A percentile compares a stretch with the other conserved stretches of the same genome.
Conservation (phyloP, 2,113 vertebrate genomes). For the Ceyx margarethae region DNA sequence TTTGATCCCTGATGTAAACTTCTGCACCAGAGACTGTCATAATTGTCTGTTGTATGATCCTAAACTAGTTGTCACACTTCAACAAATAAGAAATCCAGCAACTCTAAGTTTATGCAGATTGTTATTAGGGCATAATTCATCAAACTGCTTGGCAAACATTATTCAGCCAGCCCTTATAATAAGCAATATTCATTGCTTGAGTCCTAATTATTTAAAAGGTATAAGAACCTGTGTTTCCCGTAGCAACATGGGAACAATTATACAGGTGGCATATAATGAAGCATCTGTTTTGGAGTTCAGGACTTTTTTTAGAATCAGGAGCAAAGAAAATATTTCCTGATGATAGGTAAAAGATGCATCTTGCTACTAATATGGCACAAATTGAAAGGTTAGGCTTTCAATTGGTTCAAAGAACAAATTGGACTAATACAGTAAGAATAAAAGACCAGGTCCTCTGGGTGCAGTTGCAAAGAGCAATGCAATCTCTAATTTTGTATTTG, state of each 20-base stretch:
- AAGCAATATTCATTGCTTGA: background rate
- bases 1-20: background rate
- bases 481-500: background rate
- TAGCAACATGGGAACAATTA: slow-evolving; percentile 33
- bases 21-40: background rate
- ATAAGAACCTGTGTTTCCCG: background rate
- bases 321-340: background rate
- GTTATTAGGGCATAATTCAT: background rate
- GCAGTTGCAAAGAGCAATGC: background rate
- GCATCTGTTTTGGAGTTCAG: background rate
- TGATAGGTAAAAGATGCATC: background rate
- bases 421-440: slow-evolving; percentile 3
- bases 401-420: slow-evolving; percentile 23
- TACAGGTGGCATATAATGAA: slow-evolving; percentile 17
- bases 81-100: background rate
- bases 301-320: background rate
- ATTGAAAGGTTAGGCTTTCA: slow-evolving; percentile 29
- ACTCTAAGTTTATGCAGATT: background rate
- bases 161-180: background rate
- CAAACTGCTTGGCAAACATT: background rate
- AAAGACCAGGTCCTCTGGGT: slow-evolving; percentile 12
- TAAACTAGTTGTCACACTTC: background rate
- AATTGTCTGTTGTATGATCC: background rate
- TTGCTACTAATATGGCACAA: slow-evolving; percentile 35
- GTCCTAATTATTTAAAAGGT: slow-evolving; percentile 17